Evolutionary conservation across 2,888 invertebrate species (phyloP).

Genomic region (Myopa testacea): DNA sequence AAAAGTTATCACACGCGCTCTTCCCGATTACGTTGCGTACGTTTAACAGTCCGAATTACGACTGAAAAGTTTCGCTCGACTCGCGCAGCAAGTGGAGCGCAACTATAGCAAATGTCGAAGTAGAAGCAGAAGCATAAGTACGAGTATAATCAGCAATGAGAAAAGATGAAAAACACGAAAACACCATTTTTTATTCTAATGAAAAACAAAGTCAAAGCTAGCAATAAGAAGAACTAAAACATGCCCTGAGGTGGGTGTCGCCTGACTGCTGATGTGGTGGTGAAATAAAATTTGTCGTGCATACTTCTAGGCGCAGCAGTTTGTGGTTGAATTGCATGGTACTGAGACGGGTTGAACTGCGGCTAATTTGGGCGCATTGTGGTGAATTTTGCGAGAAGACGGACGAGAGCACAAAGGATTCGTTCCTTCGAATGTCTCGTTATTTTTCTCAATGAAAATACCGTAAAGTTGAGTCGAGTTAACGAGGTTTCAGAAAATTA

Average conservation of each 20-base stretch:
- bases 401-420: neutral
- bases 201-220: constrained; percentile 5
- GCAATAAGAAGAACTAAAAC: neutral
- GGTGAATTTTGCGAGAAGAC: neutral
- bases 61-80: constrained; percentile 56
- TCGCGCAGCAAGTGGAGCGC: constrained; percentile 16
- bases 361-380: constrained; percentile 15
- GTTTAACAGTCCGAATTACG: constrained; percentile 64
- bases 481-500: too few species aligned
- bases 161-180: neutral
- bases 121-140: neutral
- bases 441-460: constrained; percentile 28
- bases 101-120: neutral
- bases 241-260: constrained; percentile 3
- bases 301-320: constrained; percentile 32
- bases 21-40: constrained; percentile 53
- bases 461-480: constrained; percentile 4
- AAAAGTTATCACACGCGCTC: neutral
- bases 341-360: neutral
- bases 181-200: neutral
- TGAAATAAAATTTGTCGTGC: neutral
- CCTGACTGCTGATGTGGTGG: constrained; percentile 5
- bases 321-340: neutral
- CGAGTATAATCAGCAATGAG: neutral
- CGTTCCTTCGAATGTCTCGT: neutral